Evolutionary conservation across 2,113 vertebrate genomes (phyloP), one percentile per base, ranked within the genome.

Genomic region (Coturnix japonica): DNA sequence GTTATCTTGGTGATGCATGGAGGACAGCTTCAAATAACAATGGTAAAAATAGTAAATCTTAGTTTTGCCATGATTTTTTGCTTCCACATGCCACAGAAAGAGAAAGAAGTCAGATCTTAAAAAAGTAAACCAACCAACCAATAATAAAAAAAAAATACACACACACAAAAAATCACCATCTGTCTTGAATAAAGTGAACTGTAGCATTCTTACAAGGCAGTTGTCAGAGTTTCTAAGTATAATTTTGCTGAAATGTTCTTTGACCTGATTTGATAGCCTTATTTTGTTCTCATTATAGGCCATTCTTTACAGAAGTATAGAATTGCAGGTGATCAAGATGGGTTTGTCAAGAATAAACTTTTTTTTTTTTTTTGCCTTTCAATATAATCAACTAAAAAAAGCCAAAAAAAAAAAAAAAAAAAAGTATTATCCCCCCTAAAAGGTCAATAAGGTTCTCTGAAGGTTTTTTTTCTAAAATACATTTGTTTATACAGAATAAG

Each of bases 231-330:
- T 87, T 86, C 23, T 69, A 16, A 61, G 30, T 39, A 82, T 19
- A 7, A 73, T 76, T 92, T 80, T 85, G 82, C 26, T 81, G 33
- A 86, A 78, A 33, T 74, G 15, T 39, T 92, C 63, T 66, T 90
- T 91, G 35, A 6, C 39, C 80, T 84, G 26, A 67, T 89, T 82
- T 76, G 71, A 46, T 93, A 71, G 64, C 43, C 13, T 57, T 61
- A 51, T 69, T 91, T 84, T 76, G 41, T 74, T 76, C 70, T 95
- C 67, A 72, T 87, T 91, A 72, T 35, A 78, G 9, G 9, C 35
- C 30, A 89, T 5, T 79, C 49, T 89, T 90, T 65, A 71, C 31
- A 75, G 31, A 23, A 63, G 61, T 74, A 39, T 7, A 83, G 47
- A 90, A 80, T 6, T 78, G 30, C 17, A 85, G 17, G 35, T 76